Percentiles rank a stretch among this genome's conserved stretches.
Evolutionary conservation across 2,888 invertebrate species (phyloP).

Genomic region (Agonopterix alstromeriana): DNA sequence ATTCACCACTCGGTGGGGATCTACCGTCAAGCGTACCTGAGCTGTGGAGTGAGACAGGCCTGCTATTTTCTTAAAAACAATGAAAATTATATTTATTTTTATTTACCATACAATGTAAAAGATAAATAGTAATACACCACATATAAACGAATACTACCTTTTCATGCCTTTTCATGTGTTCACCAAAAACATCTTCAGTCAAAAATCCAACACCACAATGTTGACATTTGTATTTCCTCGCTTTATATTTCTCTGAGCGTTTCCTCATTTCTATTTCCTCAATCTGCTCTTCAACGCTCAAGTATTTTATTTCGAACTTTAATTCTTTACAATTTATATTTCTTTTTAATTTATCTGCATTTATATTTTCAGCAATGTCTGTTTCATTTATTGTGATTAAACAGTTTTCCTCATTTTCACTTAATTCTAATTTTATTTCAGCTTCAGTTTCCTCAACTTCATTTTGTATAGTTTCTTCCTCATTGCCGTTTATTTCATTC

Average conservation of each 20-base stretch:
- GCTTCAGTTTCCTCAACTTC: not conserved
- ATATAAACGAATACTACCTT: not conserved
- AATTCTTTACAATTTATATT: constrained; percentile 6
- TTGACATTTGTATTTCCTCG: constrained; percentile 15
- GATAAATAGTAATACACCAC: no score
- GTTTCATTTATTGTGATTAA: not conserved
- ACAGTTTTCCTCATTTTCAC: constrained; percentile 3
- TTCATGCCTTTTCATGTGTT: not conserved
- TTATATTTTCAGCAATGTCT: not conserved
- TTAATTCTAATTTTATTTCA: not conserved
- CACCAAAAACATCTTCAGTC: constrained; percentile 2
- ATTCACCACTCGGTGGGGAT: no score
- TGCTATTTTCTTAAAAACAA: no score
- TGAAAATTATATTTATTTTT: no score
- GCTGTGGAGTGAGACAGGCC: no score
- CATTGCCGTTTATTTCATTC: not conserved
- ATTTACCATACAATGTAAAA: no score
- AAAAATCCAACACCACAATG: constrained; percentile 13
- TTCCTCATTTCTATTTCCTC: constrained; percentile 18
- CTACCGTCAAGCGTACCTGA: no score
- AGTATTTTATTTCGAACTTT: constrained; percentile 18
- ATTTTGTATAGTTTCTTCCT: not conserved
- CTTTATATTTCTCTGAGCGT: not conserved
- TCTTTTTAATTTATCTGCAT: constrained; percentile 3
- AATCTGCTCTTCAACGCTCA: constrained; percentile 18